A percentile compares a stretch with the other conserved stretches of the same genome.
These are phyloP conservation scores for Ardeotis arabs DNA, from an alignment of 2,113 vertebrate genomes.

Conservation along the genomic window DNA sequence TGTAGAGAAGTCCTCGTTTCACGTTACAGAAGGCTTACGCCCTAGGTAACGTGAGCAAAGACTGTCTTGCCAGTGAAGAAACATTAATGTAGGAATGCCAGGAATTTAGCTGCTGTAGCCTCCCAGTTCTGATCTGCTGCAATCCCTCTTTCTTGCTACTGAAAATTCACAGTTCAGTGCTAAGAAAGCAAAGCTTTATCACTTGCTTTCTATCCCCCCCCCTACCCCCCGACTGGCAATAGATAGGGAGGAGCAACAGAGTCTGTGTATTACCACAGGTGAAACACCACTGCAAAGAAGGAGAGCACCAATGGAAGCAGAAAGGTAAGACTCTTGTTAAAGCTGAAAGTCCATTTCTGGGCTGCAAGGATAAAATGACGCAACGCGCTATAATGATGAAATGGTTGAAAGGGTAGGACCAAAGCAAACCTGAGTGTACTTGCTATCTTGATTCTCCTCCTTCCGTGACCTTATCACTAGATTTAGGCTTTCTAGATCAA, in stretches of 20 bases:
- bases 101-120: neutral
- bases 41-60: neutral
- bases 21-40: neutral
- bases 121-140: neutral
- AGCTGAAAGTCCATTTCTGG: neutral
- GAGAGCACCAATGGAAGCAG: neutral
- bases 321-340: neutral
- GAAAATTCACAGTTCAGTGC: neutral
- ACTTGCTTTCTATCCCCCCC: neutral
- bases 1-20: neutral
- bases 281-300: neutral
- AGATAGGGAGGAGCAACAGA: neutral
- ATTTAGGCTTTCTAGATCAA: neutral
- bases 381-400: neutral
- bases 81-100: neutral
- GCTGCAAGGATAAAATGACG: neutral
- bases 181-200: neutral
- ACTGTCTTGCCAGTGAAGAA: neutral
- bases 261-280: accelerated
- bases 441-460: neutral
- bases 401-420: neutral
- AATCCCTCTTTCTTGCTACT: neutral
- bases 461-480: accelerated
- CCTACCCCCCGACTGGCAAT: neutral
- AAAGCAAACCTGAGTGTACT: neutral